A percentile compares a stretch with the other conserved stretches of the same genome.
These are phyloP conservation scores for Aspiorhynchus laticeps DNA, from an alignment of 2,113 vertebrate genomes.

Conservation along the genomic window DNA sequence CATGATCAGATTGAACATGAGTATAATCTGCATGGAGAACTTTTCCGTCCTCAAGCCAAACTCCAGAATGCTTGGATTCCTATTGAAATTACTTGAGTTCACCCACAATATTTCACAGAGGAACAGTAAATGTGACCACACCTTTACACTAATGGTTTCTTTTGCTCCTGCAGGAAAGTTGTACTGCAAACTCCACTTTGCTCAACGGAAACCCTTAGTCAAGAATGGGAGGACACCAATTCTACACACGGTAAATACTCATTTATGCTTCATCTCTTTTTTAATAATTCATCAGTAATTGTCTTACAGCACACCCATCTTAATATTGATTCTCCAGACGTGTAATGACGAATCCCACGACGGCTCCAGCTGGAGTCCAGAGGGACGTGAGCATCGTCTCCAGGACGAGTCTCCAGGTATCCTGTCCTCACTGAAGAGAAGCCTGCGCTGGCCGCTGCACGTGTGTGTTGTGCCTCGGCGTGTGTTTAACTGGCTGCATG, in stretches of 20 bases:
- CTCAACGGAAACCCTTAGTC: constrained; percentile 80
- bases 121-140: neutral
- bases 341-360: constrained; percentile 14
- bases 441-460: constrained; percentile 84
- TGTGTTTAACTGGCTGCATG: constrained; percentile 80
- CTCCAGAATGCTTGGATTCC: neutral
- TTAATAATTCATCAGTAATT: neutral
- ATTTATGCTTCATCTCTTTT: neutral
- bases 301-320: neutral
- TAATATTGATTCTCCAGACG: constrained; percentile 21
- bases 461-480: constrained; percentile 82
- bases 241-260: constrained; percentile 66
- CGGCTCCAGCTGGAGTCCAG: constrained; percentile 49
- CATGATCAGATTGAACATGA: too few relatives aligned
- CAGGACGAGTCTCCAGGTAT: constrained; percentile 87
- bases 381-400: constrained; percentile 47
- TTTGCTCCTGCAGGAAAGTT: constrained; percentile 82
- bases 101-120: neutral
- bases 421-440: constrained; percentile 83
- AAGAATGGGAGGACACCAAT: constrained; percentile 81
- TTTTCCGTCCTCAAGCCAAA: neutral
- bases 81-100: neutral
- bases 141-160: neutral
- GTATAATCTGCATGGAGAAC: neutral
- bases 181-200: constrained; percentile 95